Evolutionary conservation across 2,888 invertebrate genomes (phyloP).

Genomic region (Opisthograptis luteolata): DNA sequence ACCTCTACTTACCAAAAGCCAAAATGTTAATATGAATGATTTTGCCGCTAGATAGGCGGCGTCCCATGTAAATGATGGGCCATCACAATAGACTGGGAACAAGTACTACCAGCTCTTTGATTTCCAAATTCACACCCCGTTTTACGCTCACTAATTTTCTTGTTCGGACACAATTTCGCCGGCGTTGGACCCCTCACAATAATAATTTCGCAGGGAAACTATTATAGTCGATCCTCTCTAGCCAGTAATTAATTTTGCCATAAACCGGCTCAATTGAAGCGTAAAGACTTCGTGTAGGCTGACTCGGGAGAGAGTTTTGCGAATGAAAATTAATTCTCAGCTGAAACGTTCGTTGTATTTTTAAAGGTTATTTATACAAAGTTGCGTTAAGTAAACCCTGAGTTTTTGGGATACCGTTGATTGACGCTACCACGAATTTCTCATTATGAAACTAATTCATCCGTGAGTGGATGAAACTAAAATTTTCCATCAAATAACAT

Average conservation of each 20-base stretch:
- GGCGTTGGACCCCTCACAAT: slow-evolving; percentile 73
- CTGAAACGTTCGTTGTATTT: slow-evolving; percentile 45
- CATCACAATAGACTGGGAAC: slow-evolving; percentile 72
- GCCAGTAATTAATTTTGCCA: slow-evolving; percentile 82
- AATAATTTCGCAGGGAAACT: slow-evolving; percentile 81
- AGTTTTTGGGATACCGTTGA: slow-evolving; percentile 34
- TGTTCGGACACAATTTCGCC: slow-evolving; percentile 82
- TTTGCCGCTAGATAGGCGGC: slow-evolving; percentile 64
- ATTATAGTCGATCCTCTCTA: slow-evolving; percentile 82
- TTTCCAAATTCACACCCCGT: slow-evolving; percentile 82
- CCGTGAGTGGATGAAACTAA: slow-evolving; percentile 1
- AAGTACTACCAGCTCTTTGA: slow-evolving; percentile 77
- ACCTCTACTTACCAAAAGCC: slow-evolving; percentile 48
- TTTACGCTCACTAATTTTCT: slow-evolving; percentile 84
- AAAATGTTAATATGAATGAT: slow-evolving; percentile 54
- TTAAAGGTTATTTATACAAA: slow-evolving; percentile 63
- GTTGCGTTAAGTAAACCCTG: slow-evolving; percentile 48
- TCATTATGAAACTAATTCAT: slow-evolving; percentile 14
- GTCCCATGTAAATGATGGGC: slow-evolving; percentile 79
- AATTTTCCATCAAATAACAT: background rate
- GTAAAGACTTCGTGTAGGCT: slow-evolving; percentile 79
- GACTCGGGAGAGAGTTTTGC: slow-evolving; percentile 64
- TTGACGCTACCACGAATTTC: slow-evolving; percentile 26
- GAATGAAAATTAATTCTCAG: slow-evolving; percentile 75
- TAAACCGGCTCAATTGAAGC: slow-evolving; percentile 83